A percentile compares a stretch with the other conserved stretches of the same genome.
Conservation (phyloP, 2,113 vertebrate genomes). For the Orcinus orca region DNA sequence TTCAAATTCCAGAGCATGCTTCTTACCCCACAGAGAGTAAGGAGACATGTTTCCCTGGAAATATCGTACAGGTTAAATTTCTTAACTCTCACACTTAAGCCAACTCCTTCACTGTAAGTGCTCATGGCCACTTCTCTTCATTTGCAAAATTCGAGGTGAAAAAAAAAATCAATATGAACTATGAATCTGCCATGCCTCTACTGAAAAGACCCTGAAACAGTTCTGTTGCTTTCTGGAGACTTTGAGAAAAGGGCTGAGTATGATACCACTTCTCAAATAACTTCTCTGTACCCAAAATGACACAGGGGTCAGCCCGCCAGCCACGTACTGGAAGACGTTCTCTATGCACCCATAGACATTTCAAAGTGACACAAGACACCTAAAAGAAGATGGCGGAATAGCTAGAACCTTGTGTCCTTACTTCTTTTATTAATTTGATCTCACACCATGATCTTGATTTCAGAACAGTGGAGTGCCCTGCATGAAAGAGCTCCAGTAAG, state of each 20-base stretch:
- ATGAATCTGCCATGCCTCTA: accelerated
- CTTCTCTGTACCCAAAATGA: background rate
- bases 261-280: background rate
- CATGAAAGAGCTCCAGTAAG: too few relatives aligned
- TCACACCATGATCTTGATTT: background rate
- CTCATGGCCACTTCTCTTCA: background rate
- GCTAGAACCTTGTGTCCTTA: accelerated
- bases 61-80: background rate
- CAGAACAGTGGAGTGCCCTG: background rate
- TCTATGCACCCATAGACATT: background rate
- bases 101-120: background rate
- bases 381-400: accelerated
- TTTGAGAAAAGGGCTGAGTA: background rate
- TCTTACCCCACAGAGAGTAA: background rate
- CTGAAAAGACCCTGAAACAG: background rate
- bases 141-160: background rate
- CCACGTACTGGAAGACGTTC: background rate
- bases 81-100: background rate
- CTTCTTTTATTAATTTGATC: background rate
- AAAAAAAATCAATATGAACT: background rate
- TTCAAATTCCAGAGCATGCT: background rate
- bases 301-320: background rate
- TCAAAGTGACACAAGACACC: background rate
- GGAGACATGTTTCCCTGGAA: background rate
- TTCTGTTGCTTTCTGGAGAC: background rate